A percentile compares a stretch with the other conserved stretches of the same genome.
These are phyloP conservation scores for Colaptes auratus DNA, from an alignment of 2,113 vertebrate species.

Conservation along the genomic window DNA sequence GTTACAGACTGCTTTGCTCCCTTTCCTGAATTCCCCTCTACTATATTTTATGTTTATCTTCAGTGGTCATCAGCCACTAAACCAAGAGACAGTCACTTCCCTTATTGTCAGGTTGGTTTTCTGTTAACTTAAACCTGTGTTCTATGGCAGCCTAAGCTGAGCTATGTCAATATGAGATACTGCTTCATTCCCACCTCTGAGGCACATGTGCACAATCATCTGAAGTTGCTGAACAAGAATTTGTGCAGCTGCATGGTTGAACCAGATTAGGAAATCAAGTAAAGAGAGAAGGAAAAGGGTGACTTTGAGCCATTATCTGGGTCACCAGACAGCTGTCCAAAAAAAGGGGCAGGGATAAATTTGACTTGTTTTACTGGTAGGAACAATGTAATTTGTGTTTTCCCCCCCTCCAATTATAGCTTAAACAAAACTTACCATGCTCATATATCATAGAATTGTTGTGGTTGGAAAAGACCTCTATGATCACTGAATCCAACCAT, in stretches of 20 bases:
- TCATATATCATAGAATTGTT: neutral
- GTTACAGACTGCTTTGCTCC: neutral
- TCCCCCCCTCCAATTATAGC: accelerated
- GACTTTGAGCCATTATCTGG: slow-evolving; percentile 4
- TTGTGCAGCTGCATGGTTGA: neutral
- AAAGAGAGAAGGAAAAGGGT: neutral
- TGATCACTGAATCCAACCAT: too few relatives aligned
- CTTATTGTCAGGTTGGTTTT: neutral
- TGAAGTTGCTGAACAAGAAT: neutral
- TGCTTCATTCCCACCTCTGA: neutral
- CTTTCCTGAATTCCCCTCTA: neutral
- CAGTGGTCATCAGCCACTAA: neutral
- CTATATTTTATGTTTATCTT: neutral
- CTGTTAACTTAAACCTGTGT: neutral
- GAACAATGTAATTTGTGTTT: neutral
- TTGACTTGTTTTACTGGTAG: neutral
- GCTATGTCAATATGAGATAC: neutral
- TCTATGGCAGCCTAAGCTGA: neutral
- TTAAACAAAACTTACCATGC: neutral
- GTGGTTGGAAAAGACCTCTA: too few relatives aligned
- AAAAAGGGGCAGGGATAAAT: neutral
- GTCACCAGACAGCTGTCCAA: neutral
- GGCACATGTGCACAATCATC: neutral
- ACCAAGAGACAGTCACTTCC: neutral
- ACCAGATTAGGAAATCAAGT: slow-evolving; percentile 12